Evolutionary conservation across 2,888 invertebrate genomes (phyloP).

Genomic region (Heteropelma amictum): DNA sequence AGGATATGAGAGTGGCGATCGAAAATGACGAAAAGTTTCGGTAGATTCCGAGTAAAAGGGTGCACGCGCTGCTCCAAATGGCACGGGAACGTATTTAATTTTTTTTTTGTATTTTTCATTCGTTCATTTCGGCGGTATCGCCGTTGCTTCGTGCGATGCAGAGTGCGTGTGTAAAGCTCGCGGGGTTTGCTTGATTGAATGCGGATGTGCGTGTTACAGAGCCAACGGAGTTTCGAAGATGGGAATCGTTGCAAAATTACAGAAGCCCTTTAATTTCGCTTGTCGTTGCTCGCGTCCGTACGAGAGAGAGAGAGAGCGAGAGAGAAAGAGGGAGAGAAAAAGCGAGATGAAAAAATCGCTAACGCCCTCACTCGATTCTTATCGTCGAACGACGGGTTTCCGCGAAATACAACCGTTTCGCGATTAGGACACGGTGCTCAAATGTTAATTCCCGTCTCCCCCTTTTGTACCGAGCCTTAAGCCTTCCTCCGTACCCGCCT

Average conservation of each 20-base stretch:
- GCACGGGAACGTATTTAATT: background rate
- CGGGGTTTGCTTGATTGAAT: conserved; percentile 70
- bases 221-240: conserved; percentile 63
- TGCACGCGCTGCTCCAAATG: background rate
- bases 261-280: conserved; percentile 68
- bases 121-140: conserved; percentile 11
- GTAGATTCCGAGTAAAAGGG: too few species aligned
- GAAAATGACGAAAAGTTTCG: too few species aligned
- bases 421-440: conserved; percentile 48
- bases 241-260: conserved; percentile 72
- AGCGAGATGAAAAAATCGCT: conserved; percentile 1
- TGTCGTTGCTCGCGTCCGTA: conserved; percentile 54
- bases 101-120: background rate
- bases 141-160: background rate
- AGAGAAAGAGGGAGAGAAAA: background rate
- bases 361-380: conserved; percentile 46
- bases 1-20: too few species aligned
- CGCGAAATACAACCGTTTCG: conserved; percentile 51
- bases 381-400: conserved; percentile 47
- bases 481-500: conserved; percentile 2
- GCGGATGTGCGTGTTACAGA: conserved; percentile 74
- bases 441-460: conserved; percentile 28
- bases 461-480: background rate
- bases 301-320: background rate
- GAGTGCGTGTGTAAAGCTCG: conserved; percentile 8